Percentiles rank a stretch among this genome's conserved stretches.
These are phyloP conservation scores for Cheumatopsyche charites DNA, from an alignment of 1,140 invertebrate species.

Conservation along the genomic window DNA sequence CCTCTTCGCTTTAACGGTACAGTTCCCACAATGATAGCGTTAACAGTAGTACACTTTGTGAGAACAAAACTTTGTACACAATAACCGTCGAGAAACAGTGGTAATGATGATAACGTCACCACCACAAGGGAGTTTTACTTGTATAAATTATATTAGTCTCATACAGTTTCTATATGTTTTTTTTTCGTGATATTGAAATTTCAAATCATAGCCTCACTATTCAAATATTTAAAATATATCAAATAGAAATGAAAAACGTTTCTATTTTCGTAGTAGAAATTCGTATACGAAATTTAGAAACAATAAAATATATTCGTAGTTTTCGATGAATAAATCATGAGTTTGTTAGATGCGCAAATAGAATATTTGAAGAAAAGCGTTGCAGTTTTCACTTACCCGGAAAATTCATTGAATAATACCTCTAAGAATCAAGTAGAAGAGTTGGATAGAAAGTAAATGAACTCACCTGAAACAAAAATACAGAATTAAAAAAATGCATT, in stretches of 20 bases:
- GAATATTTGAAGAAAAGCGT: conserved; percentile 13
- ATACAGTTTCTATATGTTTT: background rate
- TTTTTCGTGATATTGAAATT: too few species aligned
- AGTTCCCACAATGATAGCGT: conserved; percentile 29
- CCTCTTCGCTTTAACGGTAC: conserved; percentile 17
- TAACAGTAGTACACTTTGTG: conserved; percentile 26
- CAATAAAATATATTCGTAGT: background rate
- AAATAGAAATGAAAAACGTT: background rate
- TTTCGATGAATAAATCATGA: conserved; percentile 42
- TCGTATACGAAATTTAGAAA: background rate
- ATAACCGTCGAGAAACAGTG: conserved; percentile 1
- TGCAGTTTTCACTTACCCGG: too few species aligned
- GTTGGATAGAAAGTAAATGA: too few species aligned
- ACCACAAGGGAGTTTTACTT: background rate
- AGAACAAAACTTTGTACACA: conserved; percentile 16
- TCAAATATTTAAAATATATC: background rate
- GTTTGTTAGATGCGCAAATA: conserved; percentile 35
- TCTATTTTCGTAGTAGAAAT: background rate
- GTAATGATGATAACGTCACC: conserved; percentile 7
- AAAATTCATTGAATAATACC: too few species aligned
- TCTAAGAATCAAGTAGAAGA: too few species aligned
- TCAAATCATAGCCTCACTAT: background rate
- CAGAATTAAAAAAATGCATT: too few species aligned
- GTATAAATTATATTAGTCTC: background rate
- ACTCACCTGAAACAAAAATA: too few species aligned